These are phyloP conservation scores for Pemphigus obesinymphae DNA, from an alignment of 1,140 invertebrate genomes.

Conservation along the genomic window DNA sequence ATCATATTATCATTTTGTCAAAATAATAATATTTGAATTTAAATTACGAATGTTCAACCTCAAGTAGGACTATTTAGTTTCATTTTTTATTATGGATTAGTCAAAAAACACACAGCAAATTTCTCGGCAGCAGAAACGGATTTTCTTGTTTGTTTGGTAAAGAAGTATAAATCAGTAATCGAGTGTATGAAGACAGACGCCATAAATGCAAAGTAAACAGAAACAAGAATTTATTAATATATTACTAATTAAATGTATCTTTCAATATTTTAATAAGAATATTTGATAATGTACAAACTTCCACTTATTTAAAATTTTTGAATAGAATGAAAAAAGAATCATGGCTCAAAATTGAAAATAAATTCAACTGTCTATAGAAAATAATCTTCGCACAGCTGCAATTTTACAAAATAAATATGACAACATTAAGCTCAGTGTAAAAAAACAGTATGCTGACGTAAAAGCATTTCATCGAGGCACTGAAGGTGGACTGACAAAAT, in stretches of 20 bases:
- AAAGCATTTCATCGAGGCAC: not conserved
- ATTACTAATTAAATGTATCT: no score
- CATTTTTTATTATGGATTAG: no score
- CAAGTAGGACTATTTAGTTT: not conserved
- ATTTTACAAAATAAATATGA: not conserved
- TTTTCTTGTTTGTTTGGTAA: no score
- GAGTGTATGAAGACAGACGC: not conserved
- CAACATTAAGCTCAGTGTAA: not conserved
- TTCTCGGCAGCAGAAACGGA: no score
- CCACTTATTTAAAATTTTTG: no score
- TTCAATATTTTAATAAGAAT: not conserved
- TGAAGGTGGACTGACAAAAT: not conserved
- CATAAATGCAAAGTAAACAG: not conserved
- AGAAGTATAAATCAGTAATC: not conserved
- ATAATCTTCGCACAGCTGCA: not conserved
- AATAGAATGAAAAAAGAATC: no score
- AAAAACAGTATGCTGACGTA: not conserved
- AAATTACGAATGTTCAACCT: not conserved
- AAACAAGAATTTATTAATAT: not conserved
- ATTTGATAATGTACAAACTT: not conserved
- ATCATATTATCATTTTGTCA: not conserved
- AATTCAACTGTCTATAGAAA: not conserved
- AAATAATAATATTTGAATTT: no score
- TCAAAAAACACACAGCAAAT: no score
- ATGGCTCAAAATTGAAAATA: not conserved